Evolutionary conservation across 2,888 invertebrate species (phyloP), one percentile per base, ranked within the genome.

Genomic region (Leptinotarsa haldemani): DNA sequence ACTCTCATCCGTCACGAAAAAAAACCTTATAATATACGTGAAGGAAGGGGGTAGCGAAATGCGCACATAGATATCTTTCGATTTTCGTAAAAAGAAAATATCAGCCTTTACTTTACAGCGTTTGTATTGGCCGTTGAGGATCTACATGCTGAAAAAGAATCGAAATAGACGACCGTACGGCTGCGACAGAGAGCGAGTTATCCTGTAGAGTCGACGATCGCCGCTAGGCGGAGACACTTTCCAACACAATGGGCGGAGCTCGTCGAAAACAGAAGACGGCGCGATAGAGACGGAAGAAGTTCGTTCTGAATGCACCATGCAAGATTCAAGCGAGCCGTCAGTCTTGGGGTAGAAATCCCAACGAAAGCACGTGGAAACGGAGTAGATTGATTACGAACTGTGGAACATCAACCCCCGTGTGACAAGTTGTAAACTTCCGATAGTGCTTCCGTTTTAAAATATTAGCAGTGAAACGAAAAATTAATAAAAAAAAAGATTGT

Each of bases 241-340:
- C 84, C 87, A 86, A 86, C 90, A 90, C 88, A 88, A 88, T 88
- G 89, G 91, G 91, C 91, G 91, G 91, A 89, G 91, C 90, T 88
- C 88, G 88, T 88, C 88, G 88, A 89, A 87, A 89, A 88, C 89
- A 82, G 82, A 82, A 83, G 83, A 81, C 82, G 81, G 79, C 74
- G 74, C 81, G 82, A 83, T 83, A 80, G 83, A 81, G 80, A 79
- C 75, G 77, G 78, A 77, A 68, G 71, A 76, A 72, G 81, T 80
- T 82, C 80, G 83, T 80, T 89, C 89, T 88, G 89, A 90, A 90
- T 90, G 90, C 90, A 90, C 90, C 89, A 88, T 88, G 90, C 88
- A 84, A 84, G 85, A 83, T 81, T 82, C 82, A 82, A 79, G 69
- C 78, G 76, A 73, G 80, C 79, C 85, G 83, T 87, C 87, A 87